Evolutionary conservation across 2,113 vertebrate genomes (phyloP).

Genomic region (Triplophysa rosa): DNA sequence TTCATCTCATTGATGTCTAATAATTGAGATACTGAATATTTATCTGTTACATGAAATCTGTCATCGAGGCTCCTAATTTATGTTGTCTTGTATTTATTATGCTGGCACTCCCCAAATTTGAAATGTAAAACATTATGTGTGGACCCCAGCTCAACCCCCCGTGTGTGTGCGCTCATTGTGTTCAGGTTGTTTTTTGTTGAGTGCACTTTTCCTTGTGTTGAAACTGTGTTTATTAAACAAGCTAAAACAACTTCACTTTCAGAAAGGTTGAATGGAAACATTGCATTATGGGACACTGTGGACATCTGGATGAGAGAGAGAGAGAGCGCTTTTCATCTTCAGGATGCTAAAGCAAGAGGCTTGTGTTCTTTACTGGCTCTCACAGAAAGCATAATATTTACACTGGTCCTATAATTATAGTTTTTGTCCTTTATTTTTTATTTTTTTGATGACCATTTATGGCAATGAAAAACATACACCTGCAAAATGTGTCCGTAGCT

Average conservation of each 20-base stretch:
- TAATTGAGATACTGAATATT: no score
- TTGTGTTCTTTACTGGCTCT: slow-evolving; percentile 58
- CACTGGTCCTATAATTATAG: slow-evolving; percentile 58
- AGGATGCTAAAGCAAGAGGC: slow-evolving; percentile 45
- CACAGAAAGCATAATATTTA: slow-evolving; percentile 62
- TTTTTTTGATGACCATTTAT: slow-evolving; percentile 54
- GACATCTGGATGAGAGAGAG: slow-evolving; percentile 60
- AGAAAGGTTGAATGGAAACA: slow-evolving; percentile 56
- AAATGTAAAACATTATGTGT: no score
- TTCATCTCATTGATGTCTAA: no score
- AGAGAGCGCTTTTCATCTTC: slow-evolving; percentile 40
- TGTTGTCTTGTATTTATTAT: no score
- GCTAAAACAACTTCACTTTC: slow-evolving; percentile 60
- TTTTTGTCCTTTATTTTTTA: slow-evolving; percentile 54
- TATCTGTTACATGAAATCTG: no score
- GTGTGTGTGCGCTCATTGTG: not conserved
- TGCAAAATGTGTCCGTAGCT: slow-evolving; percentile 44
- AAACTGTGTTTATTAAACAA: slow-evolving; percentile 61
- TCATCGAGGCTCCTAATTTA: no score
- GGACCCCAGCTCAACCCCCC: not conserved
- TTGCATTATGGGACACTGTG: slow-evolving; percentile 54
- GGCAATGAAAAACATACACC: slow-evolving; percentile 58
- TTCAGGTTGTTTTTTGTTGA: slow-evolving; percentile 37
- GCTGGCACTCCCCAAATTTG: no score
- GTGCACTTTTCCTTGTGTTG: slow-evolving; percentile 45